Evolutionary conservation across 2,797 vertebrate species (phyloP), one percentile per base, ranked within the genome.

Genomic region (Eulemur rubriventer): DNA sequence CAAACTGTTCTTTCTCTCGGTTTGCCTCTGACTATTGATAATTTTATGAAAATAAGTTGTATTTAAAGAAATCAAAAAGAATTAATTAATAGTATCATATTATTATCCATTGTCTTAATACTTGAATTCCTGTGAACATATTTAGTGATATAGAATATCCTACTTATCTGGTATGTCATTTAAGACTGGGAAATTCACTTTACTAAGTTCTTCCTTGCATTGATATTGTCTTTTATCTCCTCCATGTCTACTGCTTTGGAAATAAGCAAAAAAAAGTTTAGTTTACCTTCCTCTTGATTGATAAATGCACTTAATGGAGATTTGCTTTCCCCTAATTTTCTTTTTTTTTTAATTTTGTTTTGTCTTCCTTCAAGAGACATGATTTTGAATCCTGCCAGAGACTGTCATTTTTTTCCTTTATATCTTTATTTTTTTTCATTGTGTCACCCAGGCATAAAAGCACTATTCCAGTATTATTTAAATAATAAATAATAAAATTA

Each of bases 71-170:
- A 48, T n/a, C 78, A 16, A 85, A 94, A 69, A 26, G 4, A 61
- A 57, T 84, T 69, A 86, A 86, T 11, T 72, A 61, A 38, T 73
- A 87, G 8, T 38, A 2, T 12, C 63, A 3, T 0, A 67, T 85
- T 93, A 30, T 79, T 52, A 72, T 85, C 26, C 46, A 16, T 89
- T 94, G 17, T 67, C 43, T 35, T 41, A 63, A 41, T 93, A 91
- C 20, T 35, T 67, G 11, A 87, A 33, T 43, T 38, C 20, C n/a
- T 73, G 4, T 28, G 46, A 46, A 12, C 2, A 48, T 30, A 83
- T 18, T n/a, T 35, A 55, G 6, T 52, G 1, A 0, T 13, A 65
- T 4, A 63, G 52, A 82, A 50, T 41, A n/a, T 41, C 24, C 6
- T 73, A 20, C 8, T 2, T 14, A 0, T 10, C 10, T 13, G 3